phyloP scores from a whole-genome alignment of 1,140 invertebrate species.

The Magallana ariakensis region DNA sequence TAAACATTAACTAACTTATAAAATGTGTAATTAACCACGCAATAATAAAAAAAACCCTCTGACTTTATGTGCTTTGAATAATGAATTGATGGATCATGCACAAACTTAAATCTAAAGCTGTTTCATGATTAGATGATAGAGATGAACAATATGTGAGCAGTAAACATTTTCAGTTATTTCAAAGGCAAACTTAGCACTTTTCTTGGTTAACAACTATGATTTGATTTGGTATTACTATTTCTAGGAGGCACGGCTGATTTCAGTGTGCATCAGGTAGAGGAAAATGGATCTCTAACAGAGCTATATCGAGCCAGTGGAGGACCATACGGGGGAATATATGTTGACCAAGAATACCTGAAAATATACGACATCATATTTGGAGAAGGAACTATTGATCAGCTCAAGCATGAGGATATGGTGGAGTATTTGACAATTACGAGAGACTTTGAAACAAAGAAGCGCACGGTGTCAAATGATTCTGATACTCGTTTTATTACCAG shows the following conservation, averaged over 20 bases:
- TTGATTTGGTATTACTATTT: too few relatives aligned
- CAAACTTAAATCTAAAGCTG: too few relatives aligned
- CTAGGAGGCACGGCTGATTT: not conserved
- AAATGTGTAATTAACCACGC: too few relatives aligned
- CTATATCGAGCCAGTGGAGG: not conserved
- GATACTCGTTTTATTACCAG: not conserved
- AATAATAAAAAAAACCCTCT: too few relatives aligned
- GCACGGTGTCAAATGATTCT: not conserved
- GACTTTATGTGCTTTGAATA: too few relatives aligned
- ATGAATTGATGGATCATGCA: too few relatives aligned
- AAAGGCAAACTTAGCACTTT: too few relatives aligned
- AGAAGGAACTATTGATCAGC: not conserved
- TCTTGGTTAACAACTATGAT: too few relatives aligned
- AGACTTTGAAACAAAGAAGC: constrained; percentile 31
- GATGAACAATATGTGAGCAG: too few relatives aligned
- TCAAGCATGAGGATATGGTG: not conserved
- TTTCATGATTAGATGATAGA: too few relatives aligned
- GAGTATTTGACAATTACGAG: constrained; percentile 25
- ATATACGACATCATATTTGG: not conserved
- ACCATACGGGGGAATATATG: not conserved
- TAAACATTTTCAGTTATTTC: too few relatives aligned
- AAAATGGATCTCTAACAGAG: not conserved
- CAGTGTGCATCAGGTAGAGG: not conserved
- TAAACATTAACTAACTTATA: too few relatives aligned
- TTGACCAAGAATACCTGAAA: not conserved